phyloP scores from a whole-genome alignment of 2,797 vertebrate genomes.

The Dipus sagitta region DNA sequence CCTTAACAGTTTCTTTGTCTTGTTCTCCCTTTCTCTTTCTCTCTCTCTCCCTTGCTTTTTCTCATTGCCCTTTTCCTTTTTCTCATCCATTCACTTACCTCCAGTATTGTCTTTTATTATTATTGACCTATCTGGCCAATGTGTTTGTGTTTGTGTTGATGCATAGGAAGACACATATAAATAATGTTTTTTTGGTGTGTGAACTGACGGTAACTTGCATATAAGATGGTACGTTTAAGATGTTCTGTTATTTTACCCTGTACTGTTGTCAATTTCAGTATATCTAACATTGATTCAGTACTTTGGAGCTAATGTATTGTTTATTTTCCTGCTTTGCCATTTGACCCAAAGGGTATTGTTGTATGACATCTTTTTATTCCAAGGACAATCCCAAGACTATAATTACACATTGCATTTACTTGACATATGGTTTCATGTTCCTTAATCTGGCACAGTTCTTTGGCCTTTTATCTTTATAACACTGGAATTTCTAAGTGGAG shows the following conservation, averaged over 20 bases:
- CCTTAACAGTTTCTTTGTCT: constrained; percentile 1
- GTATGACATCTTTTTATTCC: background rate
- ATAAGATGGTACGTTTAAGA: background rate
- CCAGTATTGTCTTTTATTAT: background rate
- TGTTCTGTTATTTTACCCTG: background rate
- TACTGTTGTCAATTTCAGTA: background rate
- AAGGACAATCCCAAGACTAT: background rate
- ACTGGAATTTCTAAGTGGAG: constrained; percentile 3
- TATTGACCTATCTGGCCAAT: background rate
- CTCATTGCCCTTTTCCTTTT: no score
- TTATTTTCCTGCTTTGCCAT: background rate
- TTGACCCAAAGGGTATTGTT: background rate
- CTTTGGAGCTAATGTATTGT: background rate
- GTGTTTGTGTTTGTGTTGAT: background rate
- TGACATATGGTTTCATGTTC: background rate
- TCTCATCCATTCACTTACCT: background rate
- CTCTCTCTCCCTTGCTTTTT: background rate
- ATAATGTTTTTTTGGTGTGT: constrained; percentile 8
- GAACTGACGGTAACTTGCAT: background rate
- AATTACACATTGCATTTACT: background rate
- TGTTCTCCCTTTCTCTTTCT: background rate
- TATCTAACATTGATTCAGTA: background rate
- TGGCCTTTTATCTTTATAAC: background rate
- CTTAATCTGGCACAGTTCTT: constrained; percentile 6
- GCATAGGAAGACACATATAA: background rate